Evolutionary conservation across 2,797 vertebrate species (phyloP).

Genomic region (Leptoclinus maculatus): DNA sequence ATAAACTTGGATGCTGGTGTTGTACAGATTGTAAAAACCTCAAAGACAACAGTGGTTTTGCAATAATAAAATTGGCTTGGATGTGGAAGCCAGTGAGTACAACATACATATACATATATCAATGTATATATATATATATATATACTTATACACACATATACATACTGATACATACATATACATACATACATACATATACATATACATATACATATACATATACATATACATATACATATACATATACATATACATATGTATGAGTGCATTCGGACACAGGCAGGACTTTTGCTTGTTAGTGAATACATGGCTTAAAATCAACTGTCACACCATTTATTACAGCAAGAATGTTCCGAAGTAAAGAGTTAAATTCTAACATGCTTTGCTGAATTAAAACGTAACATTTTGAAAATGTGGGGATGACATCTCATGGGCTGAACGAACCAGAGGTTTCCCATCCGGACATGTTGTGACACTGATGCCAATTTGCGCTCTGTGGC

Average conservation of each 20-base stretch:
- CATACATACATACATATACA: too few species aligned
- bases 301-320: neutral
- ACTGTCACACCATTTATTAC: neutral
- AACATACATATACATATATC: too few species aligned
- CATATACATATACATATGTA: too few species aligned
- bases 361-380: too few species aligned
- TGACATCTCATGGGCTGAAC: neutral
- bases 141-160: too few species aligned
- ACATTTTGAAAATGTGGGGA: neutral
- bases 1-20: neutral
- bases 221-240: too few species aligned
- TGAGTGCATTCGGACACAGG: neutral
- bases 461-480: slow-evolving; percentile 45
- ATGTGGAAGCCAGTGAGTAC: neutral
- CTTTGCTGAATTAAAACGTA: neutral
- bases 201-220: too few species aligned
- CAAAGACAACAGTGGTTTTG: slow-evolving; percentile 3
- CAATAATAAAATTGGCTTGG: neutral
- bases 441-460: slow-evolving; percentile 1
- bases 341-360: neutral
- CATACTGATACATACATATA: too few species aligned
- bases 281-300: neutral
- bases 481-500: slow-evolving; percentile 28
- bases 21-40: neutral
- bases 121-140: neutral